Conservation (phyloP, 2,113 vertebrate species). For the Ptilorrhoa leucosticta region DNA sequence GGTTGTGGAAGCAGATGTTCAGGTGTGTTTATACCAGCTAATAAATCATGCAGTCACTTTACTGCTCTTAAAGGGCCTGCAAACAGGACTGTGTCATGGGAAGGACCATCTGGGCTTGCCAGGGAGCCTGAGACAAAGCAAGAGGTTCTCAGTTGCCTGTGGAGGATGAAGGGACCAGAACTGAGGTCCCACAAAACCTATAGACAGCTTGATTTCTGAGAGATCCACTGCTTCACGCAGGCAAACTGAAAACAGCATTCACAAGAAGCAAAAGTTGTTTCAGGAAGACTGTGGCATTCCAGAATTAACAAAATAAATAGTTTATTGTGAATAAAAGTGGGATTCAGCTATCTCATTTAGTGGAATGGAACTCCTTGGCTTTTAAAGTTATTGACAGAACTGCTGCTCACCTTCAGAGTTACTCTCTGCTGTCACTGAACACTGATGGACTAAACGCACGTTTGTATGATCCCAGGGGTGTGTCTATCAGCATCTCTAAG, state of each 20-base stretch:
- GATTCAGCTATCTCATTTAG: neutral
- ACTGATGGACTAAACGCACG: neutral
- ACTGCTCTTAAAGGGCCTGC: neutral
- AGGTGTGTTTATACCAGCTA: neutral
- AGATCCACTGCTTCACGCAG: neutral
- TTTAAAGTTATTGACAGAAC: neutral
- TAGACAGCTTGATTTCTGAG: neutral
- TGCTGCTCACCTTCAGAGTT: neutral
- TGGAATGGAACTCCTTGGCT: neutral
- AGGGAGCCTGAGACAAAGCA: neutral
- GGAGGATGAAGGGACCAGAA: neutral
- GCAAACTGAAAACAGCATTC: neutral
- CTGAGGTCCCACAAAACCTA: neutral
- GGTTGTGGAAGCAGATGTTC: neutral
- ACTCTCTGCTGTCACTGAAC: neutral
- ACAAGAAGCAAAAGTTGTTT: neutral
- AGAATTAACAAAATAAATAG: neutral
- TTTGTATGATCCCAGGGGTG: no score
- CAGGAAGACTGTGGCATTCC: neutral
- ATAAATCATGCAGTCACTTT: neutral
- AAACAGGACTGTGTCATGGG: neutral
- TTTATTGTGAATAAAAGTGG: neutral
- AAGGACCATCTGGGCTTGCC: neutral
- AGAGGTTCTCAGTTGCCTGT: neutral
- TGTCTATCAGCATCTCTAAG: neutral